A percentile compares a stretch with the other conserved stretches of the same genome.
phyloP scores from a whole-genome alignment of 1,140 invertebrate species.

The Trypoxylus dichotomus region DNA sequence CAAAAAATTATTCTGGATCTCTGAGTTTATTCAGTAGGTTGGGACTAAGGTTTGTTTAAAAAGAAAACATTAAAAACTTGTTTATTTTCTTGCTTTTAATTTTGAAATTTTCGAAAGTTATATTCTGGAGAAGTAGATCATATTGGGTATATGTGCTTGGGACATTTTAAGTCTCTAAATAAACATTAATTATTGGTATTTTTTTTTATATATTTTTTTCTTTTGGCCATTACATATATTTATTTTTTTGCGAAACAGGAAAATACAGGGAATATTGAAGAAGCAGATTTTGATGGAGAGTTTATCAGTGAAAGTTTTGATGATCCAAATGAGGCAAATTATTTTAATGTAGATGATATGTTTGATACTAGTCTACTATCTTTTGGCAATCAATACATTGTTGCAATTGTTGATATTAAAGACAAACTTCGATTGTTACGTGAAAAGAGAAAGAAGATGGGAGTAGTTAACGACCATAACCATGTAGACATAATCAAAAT shows the following conservation, averaged over 20 bases:
- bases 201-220: too few species aligned
- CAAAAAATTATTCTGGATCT: too few species aligned
- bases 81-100: too few species aligned
- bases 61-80: too few species aligned
- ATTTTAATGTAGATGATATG: constrained; percentile 9
- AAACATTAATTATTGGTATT: too few species aligned
- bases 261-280: not conserved
- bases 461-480: not conserved
- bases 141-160: too few species aligned
- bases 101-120: too few species aligned
- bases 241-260: not conserved
- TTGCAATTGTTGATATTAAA: not conserved
- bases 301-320: constrained; percentile 24
- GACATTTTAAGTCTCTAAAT: too few species aligned
- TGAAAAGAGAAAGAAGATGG: not conserved
- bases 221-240: too few species aligned
- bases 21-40: too few species aligned
- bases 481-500: not conserved
- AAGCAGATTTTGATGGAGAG: constrained; percentile 5
- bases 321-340: not conserved
- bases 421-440: not conserved
- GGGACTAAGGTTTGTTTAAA: too few species aligned
- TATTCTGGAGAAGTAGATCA: too few species aligned
- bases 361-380: not conserved
- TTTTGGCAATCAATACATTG: not conserved